Conservation (phyloP, 1,140 invertebrate species). For the Drosophila kepulauana region DNA sequence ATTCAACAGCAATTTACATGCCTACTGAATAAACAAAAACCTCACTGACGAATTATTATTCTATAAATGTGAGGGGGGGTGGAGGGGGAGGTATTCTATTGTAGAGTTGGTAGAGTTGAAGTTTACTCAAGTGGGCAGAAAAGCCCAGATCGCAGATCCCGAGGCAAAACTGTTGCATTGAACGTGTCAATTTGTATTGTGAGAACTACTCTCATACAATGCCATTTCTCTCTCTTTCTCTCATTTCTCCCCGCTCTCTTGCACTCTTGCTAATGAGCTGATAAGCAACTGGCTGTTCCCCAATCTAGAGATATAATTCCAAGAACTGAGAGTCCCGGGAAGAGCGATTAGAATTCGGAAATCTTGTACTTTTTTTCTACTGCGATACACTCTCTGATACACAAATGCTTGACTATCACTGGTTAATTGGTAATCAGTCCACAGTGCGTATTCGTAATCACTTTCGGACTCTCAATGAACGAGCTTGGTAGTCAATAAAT, state of each 20-base stretch:
- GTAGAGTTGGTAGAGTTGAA: neutral
- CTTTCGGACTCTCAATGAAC: neutral
- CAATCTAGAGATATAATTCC: constrained; percentile 29
- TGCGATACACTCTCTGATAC: neutral
- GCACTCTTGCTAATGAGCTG: constrained; percentile 31
- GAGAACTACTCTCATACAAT: constrained; percentile 5
- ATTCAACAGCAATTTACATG: constrained; percentile 8
- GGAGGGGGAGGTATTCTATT: neutral
- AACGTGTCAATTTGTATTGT: constrained; percentile 18
- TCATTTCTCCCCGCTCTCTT: neutral
- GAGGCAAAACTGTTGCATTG: constrained; percentile 7
- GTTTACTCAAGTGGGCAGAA: constrained; percentile 43
- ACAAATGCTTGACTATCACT: neutral
- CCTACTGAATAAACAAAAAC: constrained; percentile 39
- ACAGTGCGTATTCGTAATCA: constrained; percentile 18
- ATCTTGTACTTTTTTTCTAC: neutral
- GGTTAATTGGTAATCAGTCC: constrained; percentile 6
- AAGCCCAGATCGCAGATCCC: neutral
- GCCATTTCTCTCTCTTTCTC: neutral
- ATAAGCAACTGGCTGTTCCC: constrained; percentile 19
- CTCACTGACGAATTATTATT: neutral
- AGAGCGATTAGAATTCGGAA: neutral
- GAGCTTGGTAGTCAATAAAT: neutral
- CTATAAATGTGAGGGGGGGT: no score
- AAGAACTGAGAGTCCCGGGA: neutral